These are phyloP conservation scores for Sula dactylatra DNA, from an alignment of 2,113 vertebrate species.

Conservation along the genomic window DNA sequence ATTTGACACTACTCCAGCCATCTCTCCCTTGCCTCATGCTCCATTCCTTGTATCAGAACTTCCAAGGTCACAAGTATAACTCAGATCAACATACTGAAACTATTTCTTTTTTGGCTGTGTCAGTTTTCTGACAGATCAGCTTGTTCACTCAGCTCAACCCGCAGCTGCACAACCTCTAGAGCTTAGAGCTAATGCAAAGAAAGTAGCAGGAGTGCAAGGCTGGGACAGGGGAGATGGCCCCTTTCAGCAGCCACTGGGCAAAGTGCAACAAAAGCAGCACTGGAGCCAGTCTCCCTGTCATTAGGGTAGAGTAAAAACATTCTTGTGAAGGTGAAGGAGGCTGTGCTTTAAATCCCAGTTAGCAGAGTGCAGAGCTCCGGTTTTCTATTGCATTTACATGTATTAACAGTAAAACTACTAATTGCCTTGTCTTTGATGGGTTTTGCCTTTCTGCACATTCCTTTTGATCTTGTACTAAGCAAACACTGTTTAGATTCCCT, in stretches of 20 bases:
- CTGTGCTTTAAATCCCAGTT: neutral
- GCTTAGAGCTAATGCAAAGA: neutral
- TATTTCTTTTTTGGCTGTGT: neutral
- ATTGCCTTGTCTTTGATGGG: neutral
- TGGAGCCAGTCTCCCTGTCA: neutral
- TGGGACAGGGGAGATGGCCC: neutral
- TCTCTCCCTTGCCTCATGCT: neutral
- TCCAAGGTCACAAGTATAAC: neutral
- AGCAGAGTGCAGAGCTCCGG: neutral
- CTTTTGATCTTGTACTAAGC: neutral
- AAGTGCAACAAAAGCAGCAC: neutral
- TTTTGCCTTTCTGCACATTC: neutral
- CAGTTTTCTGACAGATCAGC: neutral
- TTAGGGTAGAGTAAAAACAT: neutral
- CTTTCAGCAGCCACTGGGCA: neutral
- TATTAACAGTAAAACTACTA: neutral
- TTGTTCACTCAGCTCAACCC: neutral
- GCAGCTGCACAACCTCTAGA: neutral
- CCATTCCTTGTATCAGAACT: neutral
- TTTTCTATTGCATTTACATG: neutral
- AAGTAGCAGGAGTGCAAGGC: fast-evolving
- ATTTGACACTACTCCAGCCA: neutral
- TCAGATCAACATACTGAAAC: neutral
- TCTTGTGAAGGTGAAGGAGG: neutral
- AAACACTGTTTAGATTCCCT: neutral